Conservation (phyloP, 2,113 vertebrate genomes). For the Empidonax traillii region DNA sequence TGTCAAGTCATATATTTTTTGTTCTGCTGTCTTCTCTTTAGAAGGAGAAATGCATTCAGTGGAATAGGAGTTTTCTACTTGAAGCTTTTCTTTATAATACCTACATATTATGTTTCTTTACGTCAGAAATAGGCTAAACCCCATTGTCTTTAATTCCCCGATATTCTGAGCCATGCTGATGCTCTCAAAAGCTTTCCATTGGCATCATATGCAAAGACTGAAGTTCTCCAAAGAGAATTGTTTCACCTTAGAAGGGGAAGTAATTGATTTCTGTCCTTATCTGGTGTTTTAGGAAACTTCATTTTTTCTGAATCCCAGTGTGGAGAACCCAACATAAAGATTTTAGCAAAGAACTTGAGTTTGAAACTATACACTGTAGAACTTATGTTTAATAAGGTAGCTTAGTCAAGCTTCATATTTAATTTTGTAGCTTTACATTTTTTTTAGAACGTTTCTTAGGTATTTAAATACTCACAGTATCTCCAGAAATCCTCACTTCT, state of each 20-base stretch:
- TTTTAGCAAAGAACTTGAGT: background rate
- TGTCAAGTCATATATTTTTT: background rate
- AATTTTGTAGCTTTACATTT: background rate
- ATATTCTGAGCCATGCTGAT: background rate
- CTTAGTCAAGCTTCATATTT: background rate
- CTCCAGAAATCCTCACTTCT: background rate
- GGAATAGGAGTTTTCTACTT: background rate
- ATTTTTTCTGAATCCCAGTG: background rate
- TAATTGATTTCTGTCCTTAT: background rate
- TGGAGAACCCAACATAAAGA: background rate
- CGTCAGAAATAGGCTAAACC: background rate
- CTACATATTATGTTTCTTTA: background rate
- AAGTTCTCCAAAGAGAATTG: background rate
- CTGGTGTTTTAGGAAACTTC: background rate
- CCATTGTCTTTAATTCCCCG: background rate
- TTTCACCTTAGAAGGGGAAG: background rate
- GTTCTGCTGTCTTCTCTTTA: background rate
- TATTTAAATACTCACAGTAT: background rate
- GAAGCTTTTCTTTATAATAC: background rate
- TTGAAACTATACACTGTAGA: background rate
- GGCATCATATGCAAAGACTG: background rate
- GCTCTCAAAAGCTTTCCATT: background rate
- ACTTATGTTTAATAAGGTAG: background rate
- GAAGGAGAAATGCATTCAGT: background rate
- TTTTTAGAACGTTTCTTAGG: background rate